Evolutionary conservation across 2,888 invertebrate species (phyloP).

Genomic region (Acanthacorydalis orientalis): DNA sequence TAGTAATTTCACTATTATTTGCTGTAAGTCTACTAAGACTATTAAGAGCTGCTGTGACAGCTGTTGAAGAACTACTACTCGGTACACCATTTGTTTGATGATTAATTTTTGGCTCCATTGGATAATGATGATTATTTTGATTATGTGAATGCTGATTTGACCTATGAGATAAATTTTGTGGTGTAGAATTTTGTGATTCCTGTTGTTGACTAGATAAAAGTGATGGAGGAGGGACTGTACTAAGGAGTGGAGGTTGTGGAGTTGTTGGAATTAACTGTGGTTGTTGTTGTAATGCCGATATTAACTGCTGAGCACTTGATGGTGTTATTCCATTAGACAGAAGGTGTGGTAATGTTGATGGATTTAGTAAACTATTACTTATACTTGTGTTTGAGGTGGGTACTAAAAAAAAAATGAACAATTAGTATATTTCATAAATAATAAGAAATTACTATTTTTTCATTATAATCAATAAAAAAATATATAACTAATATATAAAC

Average conservation of each 20-base stretch:
- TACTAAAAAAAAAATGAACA: conserved; percentile 18
- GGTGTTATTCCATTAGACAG: conserved; percentile 48
- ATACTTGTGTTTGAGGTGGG: conserved; percentile 45
- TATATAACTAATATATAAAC: background rate
- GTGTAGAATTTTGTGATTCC: conserved; percentile 6
- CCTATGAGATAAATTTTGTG: conserved; percentile 10
- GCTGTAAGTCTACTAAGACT: conserved; percentile 56
- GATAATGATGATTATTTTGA: conserved; percentile 11
- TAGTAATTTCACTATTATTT: conserved; percentile 67
- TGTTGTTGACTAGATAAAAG: background rate
- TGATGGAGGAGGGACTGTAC: background rate
- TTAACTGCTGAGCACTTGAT: conserved; percentile 52
- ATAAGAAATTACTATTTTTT: background rate
- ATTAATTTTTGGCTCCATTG: background rate
- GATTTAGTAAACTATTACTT: conserved; percentile 53
- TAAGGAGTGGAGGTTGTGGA: conserved; percentile 17
- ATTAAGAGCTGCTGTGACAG: conserved; percentile 41
- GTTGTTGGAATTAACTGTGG: conserved; percentile 16
- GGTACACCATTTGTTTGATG: background rate
- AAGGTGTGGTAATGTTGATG: conserved; percentile 49
- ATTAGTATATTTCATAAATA: background rate
- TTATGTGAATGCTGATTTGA: conserved; percentile 6
- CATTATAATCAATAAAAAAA: background rate
- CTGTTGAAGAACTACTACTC: conserved; percentile 24
- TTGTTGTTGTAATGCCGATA: conserved; percentile 59